These are phyloP conservation scores for Mystacornis crossleyi DNA, from an alignment of 2,113 vertebrate species.

Conservation along the genomic window DNA sequence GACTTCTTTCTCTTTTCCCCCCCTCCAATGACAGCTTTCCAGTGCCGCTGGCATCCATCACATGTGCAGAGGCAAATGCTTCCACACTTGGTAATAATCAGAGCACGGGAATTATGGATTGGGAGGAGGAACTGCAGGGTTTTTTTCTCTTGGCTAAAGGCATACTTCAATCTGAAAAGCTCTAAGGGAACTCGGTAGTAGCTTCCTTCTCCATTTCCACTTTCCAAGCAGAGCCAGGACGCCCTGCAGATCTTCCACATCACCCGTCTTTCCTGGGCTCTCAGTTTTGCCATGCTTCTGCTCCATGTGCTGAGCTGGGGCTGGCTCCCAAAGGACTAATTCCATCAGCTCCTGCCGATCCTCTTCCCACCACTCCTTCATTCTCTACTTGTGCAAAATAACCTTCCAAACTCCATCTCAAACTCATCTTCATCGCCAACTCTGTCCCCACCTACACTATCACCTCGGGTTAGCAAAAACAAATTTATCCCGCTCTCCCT, in stretches of 20 bases:
- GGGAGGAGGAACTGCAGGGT: not conserved
- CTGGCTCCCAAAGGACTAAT: not conserved
- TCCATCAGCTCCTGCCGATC: not conserved
- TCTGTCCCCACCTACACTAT: not conserved
- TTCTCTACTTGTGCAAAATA: not conserved
- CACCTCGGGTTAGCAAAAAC: rapidly evolving
- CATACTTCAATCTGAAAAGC: not conserved
- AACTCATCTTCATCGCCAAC: not conserved
- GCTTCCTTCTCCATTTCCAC: not conserved
- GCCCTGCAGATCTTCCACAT: not conserved
- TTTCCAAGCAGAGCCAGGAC: not conserved
- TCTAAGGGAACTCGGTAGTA: not conserved
- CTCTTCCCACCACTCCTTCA: rapidly evolving
- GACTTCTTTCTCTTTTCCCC: not conserved
- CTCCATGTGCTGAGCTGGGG: rapidly evolving
- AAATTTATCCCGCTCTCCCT: not conserved
- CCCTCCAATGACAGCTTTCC: not conserved
- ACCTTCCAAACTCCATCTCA: not conserved
- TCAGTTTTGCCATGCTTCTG: not conserved
- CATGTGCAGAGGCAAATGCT: constrained; percentile 37
- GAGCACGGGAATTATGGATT: constrained; percentile 24
- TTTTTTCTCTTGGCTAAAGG: not conserved
- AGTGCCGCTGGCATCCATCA: constrained; percentile 27
- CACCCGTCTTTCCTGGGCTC: not conserved
- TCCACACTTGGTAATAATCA: constrained; percentile 54